Conservation (phyloP, 2,113 vertebrate genomes). For the pig (Sus scrofa) region T2T-Sscrofa CM000816.6:57814001-57814500, state of each 20-base stretch:
- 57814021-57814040: not conserved
- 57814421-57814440: not conserved
- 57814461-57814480: not conserved
- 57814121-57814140: too few species aligned
- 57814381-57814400: not conserved
- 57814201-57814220: not conserved
- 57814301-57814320: not conserved
- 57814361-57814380: not conserved
- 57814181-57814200: not conserved
- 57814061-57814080: not conserved
- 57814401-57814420: not conserved
- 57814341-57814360: not conserved
- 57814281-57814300: not conserved
- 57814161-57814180: too few species aligned
- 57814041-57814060: not conserved
- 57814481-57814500: not conserved
- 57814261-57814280: not conserved
- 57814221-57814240: not conserved
- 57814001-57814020: not conserved
- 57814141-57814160: too few species aligned
- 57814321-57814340: not conserved
- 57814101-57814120: too few species aligned
- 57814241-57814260: not conserved
- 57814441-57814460: not conserved
- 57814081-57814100: too few species aligned